Evolutionary conservation across 2,113 vertebrate genomes (phyloP).

Genomic region (Pangasianodon gigas): DNA sequence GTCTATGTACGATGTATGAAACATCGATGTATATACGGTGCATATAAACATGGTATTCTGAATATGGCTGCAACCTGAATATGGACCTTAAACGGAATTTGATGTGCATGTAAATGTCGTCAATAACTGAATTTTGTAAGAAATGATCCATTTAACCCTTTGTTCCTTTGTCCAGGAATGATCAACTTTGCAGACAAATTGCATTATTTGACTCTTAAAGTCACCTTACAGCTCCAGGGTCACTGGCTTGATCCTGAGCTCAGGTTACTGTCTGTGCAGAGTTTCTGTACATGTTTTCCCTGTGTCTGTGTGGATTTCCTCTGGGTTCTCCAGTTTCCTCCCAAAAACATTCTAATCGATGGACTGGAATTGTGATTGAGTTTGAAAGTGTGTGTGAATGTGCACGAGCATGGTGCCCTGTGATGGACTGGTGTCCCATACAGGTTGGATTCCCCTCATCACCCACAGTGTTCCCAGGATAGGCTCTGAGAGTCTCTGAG

Average conservation of each 20-base stretch:
- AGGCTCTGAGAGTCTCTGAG: too few species aligned
- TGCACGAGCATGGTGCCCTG: not conserved
- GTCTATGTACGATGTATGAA: too few species aligned
- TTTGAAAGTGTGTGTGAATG: not conserved
- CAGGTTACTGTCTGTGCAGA: not conserved
- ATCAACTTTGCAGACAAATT: constrained; percentile 59
- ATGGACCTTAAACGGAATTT: too few species aligned
- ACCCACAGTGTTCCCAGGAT: too few species aligned
- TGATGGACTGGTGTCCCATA: not conserved
- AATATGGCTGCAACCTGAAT: too few species aligned
- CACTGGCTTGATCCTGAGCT: not conserved
- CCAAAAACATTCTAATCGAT: not conserved
- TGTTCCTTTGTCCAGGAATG: constrained; percentile 16
- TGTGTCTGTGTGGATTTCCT: not conserved
- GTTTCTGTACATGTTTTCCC: not conserved
- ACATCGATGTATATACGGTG: too few species aligned
- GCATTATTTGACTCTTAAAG: constrained; percentile 57
- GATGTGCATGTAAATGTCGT: too few species aligned
- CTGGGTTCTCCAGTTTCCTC: not conserved
- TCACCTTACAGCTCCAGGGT: not conserved
- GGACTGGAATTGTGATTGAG: not conserved
- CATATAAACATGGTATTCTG: too few species aligned
- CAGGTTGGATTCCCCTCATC: not conserved
- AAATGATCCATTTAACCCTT: constrained; percentile 12
- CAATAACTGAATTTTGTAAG: not conserved